These are phyloP conservation scores for Latrodectus hesperus DNA, from an alignment of 2,888 invertebrate species.

Conservation along the genomic window DNA sequence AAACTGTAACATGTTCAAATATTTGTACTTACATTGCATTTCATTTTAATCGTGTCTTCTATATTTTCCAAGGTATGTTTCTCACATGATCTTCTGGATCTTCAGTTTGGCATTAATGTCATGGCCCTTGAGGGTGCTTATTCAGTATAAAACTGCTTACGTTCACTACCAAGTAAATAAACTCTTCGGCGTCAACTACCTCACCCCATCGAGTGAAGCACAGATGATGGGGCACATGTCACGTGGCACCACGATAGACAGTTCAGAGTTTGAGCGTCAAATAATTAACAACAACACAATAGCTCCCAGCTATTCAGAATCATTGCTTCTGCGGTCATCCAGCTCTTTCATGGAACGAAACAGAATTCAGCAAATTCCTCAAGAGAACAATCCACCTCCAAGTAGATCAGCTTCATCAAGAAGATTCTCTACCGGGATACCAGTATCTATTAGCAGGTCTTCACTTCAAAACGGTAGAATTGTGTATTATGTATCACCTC, in stretches of 20 bases:
- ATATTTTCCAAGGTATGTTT: constrained; percentile 75
- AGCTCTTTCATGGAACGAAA: constrained; percentile 56
- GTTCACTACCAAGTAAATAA: constrained; percentile 81
- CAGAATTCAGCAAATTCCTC: constrained; percentile 12
- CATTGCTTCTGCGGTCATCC: constrained; percentile 78
- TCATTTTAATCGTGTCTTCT: not conserved
- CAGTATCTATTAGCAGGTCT: constrained; percentile 68
- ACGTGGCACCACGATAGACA: constrained; percentile 82
- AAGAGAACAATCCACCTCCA: constrained; percentile 2
- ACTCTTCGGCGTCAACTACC: constrained; percentile 70
- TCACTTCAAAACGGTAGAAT: constrained; percentile 62
- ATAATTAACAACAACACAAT: constrained; percentile 81
- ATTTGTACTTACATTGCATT: not conserved
- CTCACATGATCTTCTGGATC: constrained; percentile 84
- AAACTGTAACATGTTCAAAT: not conserved
- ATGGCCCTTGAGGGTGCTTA: constrained; percentile 87
- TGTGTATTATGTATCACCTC: constrained; percentile 62
- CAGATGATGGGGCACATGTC: constrained; percentile 75
- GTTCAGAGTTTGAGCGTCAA: constrained; percentile 81
- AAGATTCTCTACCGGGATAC: constrained; percentile 47
- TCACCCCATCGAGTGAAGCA: constrained; percentile 61
- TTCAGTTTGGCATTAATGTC: constrained; percentile 83
- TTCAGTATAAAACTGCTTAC: constrained; percentile 87
- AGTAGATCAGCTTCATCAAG: constrained; percentile 20
- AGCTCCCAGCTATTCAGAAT: constrained; percentile 89